These are phyloP conservation scores for Trialeurodes vaporariorum DNA, from an alignment of 1,140 invertebrate genomes.

Conservation along the genomic window DNA sequence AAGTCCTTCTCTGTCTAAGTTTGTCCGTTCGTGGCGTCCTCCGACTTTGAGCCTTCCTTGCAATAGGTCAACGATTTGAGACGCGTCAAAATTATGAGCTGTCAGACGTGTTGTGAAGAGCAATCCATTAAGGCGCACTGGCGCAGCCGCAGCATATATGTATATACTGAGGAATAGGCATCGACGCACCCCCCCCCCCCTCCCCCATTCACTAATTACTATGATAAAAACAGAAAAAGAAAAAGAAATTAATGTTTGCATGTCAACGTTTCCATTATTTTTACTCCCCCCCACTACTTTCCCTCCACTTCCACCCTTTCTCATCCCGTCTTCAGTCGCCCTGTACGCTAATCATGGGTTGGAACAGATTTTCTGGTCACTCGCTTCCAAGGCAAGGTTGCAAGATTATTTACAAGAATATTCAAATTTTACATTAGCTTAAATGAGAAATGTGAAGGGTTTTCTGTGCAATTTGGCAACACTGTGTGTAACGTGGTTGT, in stretches of 20 bases:
- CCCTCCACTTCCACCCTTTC: slow-evolving; percentile 2
- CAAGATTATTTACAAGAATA: too few species aligned
- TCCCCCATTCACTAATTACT: slow-evolving; percentile 6
- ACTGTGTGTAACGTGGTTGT: background rate
- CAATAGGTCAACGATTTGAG: background rate
- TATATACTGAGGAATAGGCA: background rate
- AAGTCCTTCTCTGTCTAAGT: too few species aligned
- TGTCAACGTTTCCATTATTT: slow-evolving; percentile 2
- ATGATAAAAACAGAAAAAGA: slow-evolving; percentile 1
- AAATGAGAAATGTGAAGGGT: too few species aligned
- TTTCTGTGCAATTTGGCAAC: too few species aligned
- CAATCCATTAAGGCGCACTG: background rate
- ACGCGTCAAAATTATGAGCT: background rate
- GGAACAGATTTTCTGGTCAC: background rate
- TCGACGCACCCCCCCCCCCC: background rate
- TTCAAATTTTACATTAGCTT: too few species aligned
- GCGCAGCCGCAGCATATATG: too few species aligned
- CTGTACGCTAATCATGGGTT: background rate
- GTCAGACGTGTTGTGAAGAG: background rate
- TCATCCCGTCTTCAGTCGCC: background rate
- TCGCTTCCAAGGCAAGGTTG: background rate
- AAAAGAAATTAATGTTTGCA: background rate
- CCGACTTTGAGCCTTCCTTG: too few species aligned
- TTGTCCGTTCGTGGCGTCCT: too few species aligned
- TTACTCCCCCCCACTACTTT: background rate